A percentile compares a stretch with the other conserved stretches of the same genome.
These are phyloP conservation scores for Ornithoptera priamus DNA, from an alignment of 2,888 invertebrate species.

Conservation along the genomic window DNA sequence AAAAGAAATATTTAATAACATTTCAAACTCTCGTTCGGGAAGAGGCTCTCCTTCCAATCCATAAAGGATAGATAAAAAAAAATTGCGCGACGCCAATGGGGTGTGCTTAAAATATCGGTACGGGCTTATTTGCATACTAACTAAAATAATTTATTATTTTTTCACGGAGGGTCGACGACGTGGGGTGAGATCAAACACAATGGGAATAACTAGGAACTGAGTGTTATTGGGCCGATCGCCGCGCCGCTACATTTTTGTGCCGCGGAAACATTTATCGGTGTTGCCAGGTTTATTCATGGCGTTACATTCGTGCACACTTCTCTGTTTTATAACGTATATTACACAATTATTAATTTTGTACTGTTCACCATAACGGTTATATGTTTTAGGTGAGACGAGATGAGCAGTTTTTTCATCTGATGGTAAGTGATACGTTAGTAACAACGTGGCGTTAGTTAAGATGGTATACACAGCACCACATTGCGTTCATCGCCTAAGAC, in stretches of 20 bases:
- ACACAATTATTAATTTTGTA: not conserved
- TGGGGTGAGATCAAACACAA: slow-evolving; percentile 71
- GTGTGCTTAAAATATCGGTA: slow-evolving; percentile 77
- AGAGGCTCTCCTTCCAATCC: slow-evolving; percentile 53
- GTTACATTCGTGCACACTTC: too few relatives aligned
- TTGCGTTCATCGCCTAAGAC: too few relatives aligned
- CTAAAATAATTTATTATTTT: slow-evolving; percentile 81
- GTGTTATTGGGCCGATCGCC: slow-evolving; percentile 74
- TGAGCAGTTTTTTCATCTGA: too few relatives aligned
- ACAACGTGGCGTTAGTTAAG: too few relatives aligned
- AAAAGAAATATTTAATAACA: not conserved
- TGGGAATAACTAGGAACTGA: slow-evolving; percentile 73
- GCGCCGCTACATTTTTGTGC: slow-evolving; percentile 53
- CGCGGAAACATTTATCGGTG: slow-evolving; percentile 54
- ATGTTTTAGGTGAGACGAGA: not conserved
- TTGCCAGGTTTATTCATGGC: slow-evolving; percentile 39
- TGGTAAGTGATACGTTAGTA: too few relatives aligned
- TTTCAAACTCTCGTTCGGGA: slow-evolving; percentile 15
- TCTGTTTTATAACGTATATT: not conserved
- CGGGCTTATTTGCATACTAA: slow-evolving; percentile 79
- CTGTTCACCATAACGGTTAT: not conserved
- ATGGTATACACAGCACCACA: too few relatives aligned
- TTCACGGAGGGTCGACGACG: slow-evolving; percentile 70
- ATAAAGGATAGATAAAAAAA: slow-evolving; percentile 66
- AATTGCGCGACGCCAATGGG: slow-evolving; percentile 67